Evolutionary conservation across 2,797 vertebrate species (phyloP).

Genomic region (Gadopsis marmoratus): DNA sequence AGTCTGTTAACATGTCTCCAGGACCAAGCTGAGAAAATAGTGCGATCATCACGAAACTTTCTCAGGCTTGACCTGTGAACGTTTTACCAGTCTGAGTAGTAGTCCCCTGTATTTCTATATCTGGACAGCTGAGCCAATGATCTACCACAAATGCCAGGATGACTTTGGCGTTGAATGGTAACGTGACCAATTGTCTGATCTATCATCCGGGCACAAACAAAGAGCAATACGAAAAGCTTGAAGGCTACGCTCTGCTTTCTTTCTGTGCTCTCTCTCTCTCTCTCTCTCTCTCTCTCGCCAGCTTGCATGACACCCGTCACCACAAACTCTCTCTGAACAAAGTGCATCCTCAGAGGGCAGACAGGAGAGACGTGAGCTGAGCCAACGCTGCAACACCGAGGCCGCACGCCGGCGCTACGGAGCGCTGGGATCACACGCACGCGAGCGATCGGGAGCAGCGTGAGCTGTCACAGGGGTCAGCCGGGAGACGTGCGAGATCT

Average conservation of each 20-base stretch:
- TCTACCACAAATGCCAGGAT: not conserved
- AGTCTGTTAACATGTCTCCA: no score
- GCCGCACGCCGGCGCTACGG: constrained; percentile 5
- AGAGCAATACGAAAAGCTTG: not conserved
- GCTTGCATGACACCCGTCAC: constrained; percentile 54
- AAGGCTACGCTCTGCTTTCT: not conserved
- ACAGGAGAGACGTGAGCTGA: constrained; percentile 14
- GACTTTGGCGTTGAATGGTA: not conserved
- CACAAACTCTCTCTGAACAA: constrained; percentile 24
- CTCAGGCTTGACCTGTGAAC: no score
- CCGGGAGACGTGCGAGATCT: constrained; percentile 58
- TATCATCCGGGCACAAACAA: not conserved
- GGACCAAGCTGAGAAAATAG: no score
- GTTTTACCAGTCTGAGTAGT: no score
- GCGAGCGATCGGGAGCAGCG: constrained; percentile 37
- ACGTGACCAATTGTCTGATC: not conserved
- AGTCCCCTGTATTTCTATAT: no score
- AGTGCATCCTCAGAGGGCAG: constrained; percentile 35
- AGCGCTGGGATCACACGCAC: constrained; percentile 17
- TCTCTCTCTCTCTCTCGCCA: constrained; percentile 12
- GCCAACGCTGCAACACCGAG: constrained; percentile 25
- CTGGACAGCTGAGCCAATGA: not conserved
- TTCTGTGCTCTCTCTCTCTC: not conserved
- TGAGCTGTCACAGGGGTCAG: constrained; percentile 63
- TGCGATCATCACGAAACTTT: no score